Evolutionary conservation across 2,797 vertebrate genomes (phyloP).

Genomic region (Esox lucius): DNA sequence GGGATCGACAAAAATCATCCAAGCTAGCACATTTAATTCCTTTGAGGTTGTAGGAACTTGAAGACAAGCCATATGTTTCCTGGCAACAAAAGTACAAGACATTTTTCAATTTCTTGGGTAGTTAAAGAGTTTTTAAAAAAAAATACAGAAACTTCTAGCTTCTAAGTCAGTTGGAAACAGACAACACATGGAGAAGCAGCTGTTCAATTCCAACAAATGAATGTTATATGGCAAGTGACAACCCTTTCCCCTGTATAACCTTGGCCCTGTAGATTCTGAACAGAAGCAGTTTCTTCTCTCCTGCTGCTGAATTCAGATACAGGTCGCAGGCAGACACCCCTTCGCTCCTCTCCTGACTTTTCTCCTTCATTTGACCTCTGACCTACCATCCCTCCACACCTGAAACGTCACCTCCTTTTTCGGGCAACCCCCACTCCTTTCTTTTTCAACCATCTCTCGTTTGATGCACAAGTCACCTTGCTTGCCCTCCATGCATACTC

Average conservation of each 20-base stretch:
- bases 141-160: not conserved
- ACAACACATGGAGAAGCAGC: not conserved
- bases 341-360: not conserved
- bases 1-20: too few species aligned
- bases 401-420: not conserved
- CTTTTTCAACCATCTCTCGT: not conserved
- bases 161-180: not conserved
- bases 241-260: not conserved
- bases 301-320: too few species aligned
- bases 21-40: too few species aligned
- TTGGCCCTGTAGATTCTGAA: not conserved
- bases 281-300: not conserved
- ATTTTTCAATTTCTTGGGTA: too few species aligned
- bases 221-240: not conserved
- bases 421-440: not conserved
- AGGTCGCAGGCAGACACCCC: too few species aligned
- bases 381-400: not conserved
- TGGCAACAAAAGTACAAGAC: too few species aligned
- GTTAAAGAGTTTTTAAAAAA: not conserved
- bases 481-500: not conserved
- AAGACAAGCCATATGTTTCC: too few species aligned
- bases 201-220: not conserved
- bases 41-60: too few species aligned
- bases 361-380: not conserved
- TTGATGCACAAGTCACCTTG: not conserved